These are phyloP conservation scores for Arctocebus calabarensis DNA, from an alignment of 2,797 vertebrate species.

Conservation along the genomic window DNA sequence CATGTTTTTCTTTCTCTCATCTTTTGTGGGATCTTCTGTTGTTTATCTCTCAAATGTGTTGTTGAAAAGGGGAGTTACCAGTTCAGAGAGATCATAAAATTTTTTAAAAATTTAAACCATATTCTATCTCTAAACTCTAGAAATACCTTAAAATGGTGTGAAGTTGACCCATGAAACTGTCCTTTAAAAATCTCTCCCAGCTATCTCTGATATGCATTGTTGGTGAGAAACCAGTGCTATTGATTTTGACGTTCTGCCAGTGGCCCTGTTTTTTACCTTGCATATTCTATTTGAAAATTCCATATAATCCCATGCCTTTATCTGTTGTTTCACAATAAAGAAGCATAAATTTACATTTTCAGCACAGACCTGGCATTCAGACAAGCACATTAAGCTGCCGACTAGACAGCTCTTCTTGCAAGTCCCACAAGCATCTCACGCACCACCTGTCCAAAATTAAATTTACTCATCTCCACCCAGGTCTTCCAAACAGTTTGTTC, in stretches of 20 bases:
- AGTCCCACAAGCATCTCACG: neutral
- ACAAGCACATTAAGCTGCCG: neutral
- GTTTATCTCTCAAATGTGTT: neutral
- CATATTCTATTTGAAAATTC: neutral
- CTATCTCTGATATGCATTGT: neutral
- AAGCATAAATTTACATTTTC: neutral
- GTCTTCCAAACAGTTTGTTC: neutral
- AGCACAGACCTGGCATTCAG: neutral
- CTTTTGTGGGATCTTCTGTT: neutral
- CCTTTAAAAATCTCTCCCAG: neutral
- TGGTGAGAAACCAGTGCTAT: neutral
- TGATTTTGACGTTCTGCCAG: neutral
- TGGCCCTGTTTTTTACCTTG: neutral
- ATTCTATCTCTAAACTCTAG: neutral
- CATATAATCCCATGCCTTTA: neutral
- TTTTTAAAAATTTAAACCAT: neutral
- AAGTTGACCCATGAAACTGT: neutral
- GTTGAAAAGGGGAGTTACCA: slow-evolving; percentile 7
- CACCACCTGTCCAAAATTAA: neutral
- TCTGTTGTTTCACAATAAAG: neutral
- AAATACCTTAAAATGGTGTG: neutral
- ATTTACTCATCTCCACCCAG: neutral
- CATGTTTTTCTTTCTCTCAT: neutral
- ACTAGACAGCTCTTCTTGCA: neutral
- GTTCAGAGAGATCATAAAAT: neutral